Conservation (phyloP, 2,888 invertebrate species). For the Cosmia trapezina region DNA sequence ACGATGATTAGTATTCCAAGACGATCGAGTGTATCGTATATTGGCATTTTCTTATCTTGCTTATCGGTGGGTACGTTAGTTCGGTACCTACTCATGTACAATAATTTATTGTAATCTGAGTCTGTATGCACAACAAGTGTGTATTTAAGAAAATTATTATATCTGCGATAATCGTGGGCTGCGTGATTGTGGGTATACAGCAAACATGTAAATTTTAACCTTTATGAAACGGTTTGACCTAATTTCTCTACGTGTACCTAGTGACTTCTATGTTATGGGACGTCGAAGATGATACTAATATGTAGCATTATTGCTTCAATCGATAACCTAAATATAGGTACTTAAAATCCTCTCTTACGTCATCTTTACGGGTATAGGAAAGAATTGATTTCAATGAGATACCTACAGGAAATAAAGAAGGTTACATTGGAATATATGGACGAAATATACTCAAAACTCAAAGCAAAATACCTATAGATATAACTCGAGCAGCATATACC, state of each 20-base stretch:
- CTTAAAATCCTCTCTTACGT: not conserved
- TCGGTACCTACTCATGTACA: slow-evolving; percentile 38
- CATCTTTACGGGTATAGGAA: not conserved
- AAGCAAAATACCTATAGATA: not conserved
- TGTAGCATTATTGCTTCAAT: not conserved
- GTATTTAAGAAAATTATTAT: slow-evolving; percentile 38
- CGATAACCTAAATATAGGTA: not conserved
- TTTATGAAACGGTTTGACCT: slow-evolving; percentile 31
- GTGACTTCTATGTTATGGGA: not conserved
- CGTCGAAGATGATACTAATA: not conserved
- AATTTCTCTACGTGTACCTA: slow-evolving; percentile 21
- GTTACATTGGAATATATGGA: not conserved
- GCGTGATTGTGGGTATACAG: slow-evolving; percentile 21
- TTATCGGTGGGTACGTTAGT: slow-evolving; percentile 51
- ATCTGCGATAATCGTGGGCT: slow-evolving; percentile 38
- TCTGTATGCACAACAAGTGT: slow-evolving; percentile 39
- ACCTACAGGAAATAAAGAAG: not conserved
- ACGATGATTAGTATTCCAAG: slow-evolving; percentile 43
- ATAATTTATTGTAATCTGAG: slow-evolving; percentile 53
- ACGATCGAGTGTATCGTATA: slow-evolving; percentile 32
- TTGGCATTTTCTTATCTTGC: slow-evolving; percentile 53
- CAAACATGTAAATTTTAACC: slow-evolving; percentile 35
- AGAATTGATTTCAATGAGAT: not conserved
- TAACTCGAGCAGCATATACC: not conserved
- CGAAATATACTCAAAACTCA: not conserved